A percentile compares a stretch with the other conserved stretches of the same genome.
Evolutionary conservation across 1,140 invertebrate species (phyloP).

Genomic region (Saccostrea echinata): DNA sequence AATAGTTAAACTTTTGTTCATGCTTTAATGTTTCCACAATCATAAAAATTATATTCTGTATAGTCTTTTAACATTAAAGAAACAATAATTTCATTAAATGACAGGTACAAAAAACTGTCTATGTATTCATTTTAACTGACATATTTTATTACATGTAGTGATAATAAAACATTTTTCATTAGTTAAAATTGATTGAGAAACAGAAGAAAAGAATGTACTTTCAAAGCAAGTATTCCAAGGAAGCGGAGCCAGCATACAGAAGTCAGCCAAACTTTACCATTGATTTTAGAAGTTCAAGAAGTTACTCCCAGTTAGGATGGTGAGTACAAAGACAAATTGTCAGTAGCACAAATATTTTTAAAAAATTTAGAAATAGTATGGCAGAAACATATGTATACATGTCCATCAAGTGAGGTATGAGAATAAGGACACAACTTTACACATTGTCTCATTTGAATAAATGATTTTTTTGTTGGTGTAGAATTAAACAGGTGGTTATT

Average conservation of each 20-base stretch:
- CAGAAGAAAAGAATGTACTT: neutral
- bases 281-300: neutral
- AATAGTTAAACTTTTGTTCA: neutral
- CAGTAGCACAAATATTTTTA: neutral
- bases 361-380: neutral
- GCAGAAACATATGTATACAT: no score
- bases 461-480: neutral
- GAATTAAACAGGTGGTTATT: neutral
- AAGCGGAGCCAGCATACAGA: neutral
- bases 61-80: no score
- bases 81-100: neutral
- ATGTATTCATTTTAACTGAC: neutral
- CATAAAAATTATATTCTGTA: neutral
- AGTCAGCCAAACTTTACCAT: neutral
- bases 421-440: neutral
- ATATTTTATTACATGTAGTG: neutral
- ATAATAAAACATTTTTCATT: neutral
- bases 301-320: conserved; percentile 30
- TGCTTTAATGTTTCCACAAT: no score
- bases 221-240: neutral
- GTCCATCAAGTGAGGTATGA: neutral
- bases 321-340: neutral
- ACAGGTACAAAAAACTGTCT: no score
- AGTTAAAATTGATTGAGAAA: neutral
- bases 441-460: neutral